phyloP scores from a whole-genome alignment of 2,888 invertebrate species.

The Amiota minor region DNA sequence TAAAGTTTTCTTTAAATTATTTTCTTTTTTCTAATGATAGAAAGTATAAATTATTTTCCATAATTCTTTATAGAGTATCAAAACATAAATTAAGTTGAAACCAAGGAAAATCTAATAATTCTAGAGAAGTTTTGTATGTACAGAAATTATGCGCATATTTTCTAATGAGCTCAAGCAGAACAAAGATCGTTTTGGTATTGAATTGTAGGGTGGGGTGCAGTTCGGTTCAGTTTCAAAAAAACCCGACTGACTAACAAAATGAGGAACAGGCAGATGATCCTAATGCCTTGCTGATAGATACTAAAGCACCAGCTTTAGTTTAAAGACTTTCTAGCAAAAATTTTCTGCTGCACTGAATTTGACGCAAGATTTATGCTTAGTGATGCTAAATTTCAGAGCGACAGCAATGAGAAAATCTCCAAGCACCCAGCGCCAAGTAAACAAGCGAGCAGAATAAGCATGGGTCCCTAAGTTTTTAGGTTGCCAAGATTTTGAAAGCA shows the following conservation, averaged over 20 bases:
- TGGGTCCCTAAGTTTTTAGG: not conserved
- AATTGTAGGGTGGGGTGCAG: conserved; percentile 43
- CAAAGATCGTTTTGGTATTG: conserved; percentile 58
- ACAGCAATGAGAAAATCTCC: conserved; percentile 10
- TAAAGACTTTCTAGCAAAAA: conserved; percentile 8
- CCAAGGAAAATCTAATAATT: too few species aligned
- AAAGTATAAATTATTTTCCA: too few species aligned
- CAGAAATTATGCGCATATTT: conserved; percentile 66
- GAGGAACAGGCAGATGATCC: not conserved
- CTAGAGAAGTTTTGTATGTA: not conserved
- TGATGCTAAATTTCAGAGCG: conserved; percentile 18
- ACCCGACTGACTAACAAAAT: not conserved
- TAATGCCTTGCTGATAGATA: not conserved
- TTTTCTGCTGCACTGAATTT: conserved; percentile 16
- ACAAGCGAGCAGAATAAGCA: not conserved
- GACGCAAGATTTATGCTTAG: conserved; percentile 55
- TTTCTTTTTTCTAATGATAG: too few species aligned
- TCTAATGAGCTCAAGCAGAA: conserved; percentile 64
- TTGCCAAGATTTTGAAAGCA: conserved; percentile 9
- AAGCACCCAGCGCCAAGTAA: not conserved
- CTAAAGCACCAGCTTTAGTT: not conserved
- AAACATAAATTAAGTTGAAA: conserved; percentile 3
- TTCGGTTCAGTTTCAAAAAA: conserved; percentile 15
- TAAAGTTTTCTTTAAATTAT: too few species aligned
- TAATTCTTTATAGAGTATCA: not conserved